Conservation (phyloP, 1,140 invertebrate species). For the Aphelenchoides avenae region DNA sequence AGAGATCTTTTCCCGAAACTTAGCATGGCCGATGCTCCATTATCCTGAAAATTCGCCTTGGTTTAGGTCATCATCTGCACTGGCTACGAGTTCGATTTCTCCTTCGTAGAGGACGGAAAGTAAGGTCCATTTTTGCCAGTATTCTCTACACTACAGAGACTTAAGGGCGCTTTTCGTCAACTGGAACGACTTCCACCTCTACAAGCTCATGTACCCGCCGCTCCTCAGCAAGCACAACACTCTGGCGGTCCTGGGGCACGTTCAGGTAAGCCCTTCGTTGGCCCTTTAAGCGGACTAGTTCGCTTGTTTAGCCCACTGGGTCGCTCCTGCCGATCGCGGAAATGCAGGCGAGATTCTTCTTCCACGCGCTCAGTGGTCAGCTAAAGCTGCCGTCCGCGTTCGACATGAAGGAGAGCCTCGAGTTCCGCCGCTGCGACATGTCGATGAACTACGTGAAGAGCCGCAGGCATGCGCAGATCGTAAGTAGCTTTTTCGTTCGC, state of each 20-base stretch:
- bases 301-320: constrained; percentile 59
- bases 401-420: constrained; percentile 27
- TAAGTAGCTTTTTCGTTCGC: no score
- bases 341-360: constrained; percentile 33
- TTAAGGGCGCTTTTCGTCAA: constrained; percentile 37
- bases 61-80: constrained; percentile 45
- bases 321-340: constrained; percentile 32
- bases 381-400: constrained; percentile 25
- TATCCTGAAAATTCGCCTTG: no score
- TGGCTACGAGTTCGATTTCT: constrained; percentile 34
- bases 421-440: constrained; percentile 22
- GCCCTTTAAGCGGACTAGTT: no score
- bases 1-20: no score
- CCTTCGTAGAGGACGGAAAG: constrained; percentile 30
- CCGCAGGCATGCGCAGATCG: constrained; percentile 30
- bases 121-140: no score
- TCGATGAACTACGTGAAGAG: constrained; percentile 29
- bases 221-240: constrained; percentile 57
- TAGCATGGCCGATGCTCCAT: no score
- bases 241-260: constrained; percentile 63
- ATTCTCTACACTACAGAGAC: no score
- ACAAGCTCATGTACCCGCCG: constrained; percentile 62
- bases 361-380: constrained; percentile 22
- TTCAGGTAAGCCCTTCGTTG: constrained; percentile 59
- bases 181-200: constrained; percentile 61